phyloP scores from a whole-genome alignment of 2,797 vertebrate species.

The Chromis chromis region DNA sequence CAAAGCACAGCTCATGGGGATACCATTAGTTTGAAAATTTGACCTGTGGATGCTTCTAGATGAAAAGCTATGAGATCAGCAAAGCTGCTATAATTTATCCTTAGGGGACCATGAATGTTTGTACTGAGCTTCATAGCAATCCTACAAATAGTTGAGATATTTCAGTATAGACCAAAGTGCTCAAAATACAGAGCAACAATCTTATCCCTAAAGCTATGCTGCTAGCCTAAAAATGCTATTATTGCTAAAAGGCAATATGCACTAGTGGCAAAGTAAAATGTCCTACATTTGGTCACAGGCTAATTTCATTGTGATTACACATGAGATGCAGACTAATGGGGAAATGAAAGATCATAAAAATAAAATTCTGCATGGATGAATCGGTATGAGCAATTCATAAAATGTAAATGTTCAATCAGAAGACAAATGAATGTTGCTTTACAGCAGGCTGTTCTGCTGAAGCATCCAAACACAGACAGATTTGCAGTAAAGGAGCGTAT shows the following conservation, averaged over 20 bases:
- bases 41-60: background rate
- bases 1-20: background rate
- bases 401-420: background rate
- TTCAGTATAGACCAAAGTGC: background rate
- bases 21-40: background rate
- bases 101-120: background rate
- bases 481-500: background rate
- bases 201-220: background rate
- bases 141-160: background rate
- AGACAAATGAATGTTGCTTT: background rate
- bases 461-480: background rate
- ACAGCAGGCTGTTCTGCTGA: background rate
- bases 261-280: background rate
- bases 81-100: background rate
- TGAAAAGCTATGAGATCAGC: background rate
- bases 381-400: background rate
- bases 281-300: background rate
- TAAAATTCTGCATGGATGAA: background rate
- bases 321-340: background rate
- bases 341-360: background rate
- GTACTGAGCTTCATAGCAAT: background rate
- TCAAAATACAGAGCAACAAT: background rate
- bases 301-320: background rate
- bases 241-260: background rate
- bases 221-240: background rate